Evolutionary conservation across 2,888 invertebrate genomes (phyloP), one percentile per base, ranked within the genome.

Genomic region (Cheilosia pagana): DNA sequence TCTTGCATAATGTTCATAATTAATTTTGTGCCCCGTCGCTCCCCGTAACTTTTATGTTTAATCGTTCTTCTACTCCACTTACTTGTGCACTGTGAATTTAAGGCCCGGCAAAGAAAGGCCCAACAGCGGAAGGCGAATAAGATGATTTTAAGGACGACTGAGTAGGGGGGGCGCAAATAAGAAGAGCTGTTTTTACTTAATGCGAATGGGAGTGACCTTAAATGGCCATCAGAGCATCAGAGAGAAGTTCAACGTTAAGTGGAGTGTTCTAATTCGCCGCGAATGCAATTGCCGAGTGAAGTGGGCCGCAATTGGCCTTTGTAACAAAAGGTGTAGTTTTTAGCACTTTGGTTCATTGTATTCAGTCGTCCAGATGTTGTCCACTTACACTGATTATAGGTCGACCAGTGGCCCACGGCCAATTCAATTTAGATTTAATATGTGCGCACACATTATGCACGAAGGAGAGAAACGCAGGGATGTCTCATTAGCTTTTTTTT

Each of bases 1-100:
- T 23, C 28, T 35, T 82, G 78, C 83, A 83, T 74, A 83, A 83
- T 83, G 78, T 74, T 83, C 78, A 78, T 78, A 83, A 83, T 79
- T 74, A 83, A 74, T 78, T 72, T 83, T 74, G 67, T 68, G 62
- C 68, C 67, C 72, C 52, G 55, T 43, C 74, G 62, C 81, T 57
- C 77, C 60, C 43, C 62, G 21, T 70, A 57, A 68, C 81, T 81
- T 76, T 77, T 77, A 53, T 77, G 65, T 71, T 82, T 82, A 82
- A 82, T 82, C 71, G 77, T 67, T 72, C 60, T 71, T 78, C 52
- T 55, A 60, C 77, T 65, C 67, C 45, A 62, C 25, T 50, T 71
- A 62, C 25, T 57, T 63, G 55, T 65, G 65, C 55, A 50, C 63
- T 52, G 50, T 31, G 59, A 41, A 8, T 8, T 2, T 28, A 28